A percentile compares a stretch with the other conserved stretches of the same genome.
phyloP scores from a whole-genome alignment of 2,888 invertebrate genomes.

The Scaptomyza parva region DNA sequence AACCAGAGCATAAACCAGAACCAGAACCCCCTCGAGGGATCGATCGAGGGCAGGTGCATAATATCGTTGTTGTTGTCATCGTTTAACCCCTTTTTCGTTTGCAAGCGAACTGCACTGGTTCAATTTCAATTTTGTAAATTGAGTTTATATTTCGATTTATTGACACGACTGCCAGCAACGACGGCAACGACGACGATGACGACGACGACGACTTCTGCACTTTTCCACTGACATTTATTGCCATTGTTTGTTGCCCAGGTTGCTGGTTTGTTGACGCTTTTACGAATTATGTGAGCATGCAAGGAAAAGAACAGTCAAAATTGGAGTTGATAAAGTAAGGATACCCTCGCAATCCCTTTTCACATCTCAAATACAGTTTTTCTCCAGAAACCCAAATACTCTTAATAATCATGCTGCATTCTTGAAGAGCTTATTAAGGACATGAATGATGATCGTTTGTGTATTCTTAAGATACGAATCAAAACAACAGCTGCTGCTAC shows the following conservation, averaged over 20 bases:
- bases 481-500: constrained; percentile 26
- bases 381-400: not conserved
- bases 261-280: constrained; percentile 71
- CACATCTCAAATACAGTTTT: not conserved
- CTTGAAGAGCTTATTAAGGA: constrained; percentile 18
- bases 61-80: constrained; percentile 50
- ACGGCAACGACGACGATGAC: constrained; percentile 20
- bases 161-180: constrained; percentile 58
- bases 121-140: constrained; percentile 81
- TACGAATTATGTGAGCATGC: constrained; percentile 52
- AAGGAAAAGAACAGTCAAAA: not conserved
- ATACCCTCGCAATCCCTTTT: not conserved
- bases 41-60: constrained; percentile 50
- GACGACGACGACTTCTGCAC: constrained; percentile 35
- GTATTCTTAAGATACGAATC: constrained; percentile 32
- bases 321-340: not conserved
- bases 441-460: constrained; percentile 7
- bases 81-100: constrained; percentile 62
- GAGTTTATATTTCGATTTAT: constrained; percentile 81
- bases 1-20: constrained; percentile 28
- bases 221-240: constrained; percentile 78
- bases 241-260: constrained; percentile 56
- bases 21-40: constrained; percentile 7
- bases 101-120: constrained; percentile 46
- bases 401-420: not conserved